phyloP scores from a whole-genome alignment of 2,888 invertebrate genomes.

The Ophion obscuratus region DNA sequence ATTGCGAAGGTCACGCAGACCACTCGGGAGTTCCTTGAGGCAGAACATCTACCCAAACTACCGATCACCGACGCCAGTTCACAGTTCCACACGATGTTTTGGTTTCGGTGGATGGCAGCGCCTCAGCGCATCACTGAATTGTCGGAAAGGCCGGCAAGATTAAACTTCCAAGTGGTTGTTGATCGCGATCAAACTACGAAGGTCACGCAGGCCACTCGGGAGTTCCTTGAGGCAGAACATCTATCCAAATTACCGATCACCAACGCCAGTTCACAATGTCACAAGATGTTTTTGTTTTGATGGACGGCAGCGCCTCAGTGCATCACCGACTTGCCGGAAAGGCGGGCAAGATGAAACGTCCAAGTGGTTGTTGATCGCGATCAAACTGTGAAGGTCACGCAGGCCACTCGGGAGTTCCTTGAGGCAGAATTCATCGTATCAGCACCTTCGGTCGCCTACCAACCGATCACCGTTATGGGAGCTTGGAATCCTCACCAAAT shows the following conservation, averaged over 20 bases:
- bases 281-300: not conserved
- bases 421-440: not conserved
- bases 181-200: not conserved
- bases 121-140: too few relatives aligned
- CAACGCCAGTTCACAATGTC: not conserved
- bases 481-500: constrained; percentile 37
- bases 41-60: not conserved
- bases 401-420: not conserved
- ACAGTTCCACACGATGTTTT: not conserved
- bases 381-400: not conserved
- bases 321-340: too few relatives aligned
- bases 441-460: constrained; percentile 4
- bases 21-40: not conserved
- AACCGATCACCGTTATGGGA: not conserved
- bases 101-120: not conserved
- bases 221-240: not conserved
- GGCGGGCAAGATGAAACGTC: too few relatives aligned
- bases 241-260: not conserved
- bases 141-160: too few relatives aligned
- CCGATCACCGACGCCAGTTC: not conserved
- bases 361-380: too few relatives aligned
- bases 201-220: constrained; percentile 6
- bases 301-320: not conserved
- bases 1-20: not conserved
- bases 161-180: too few relatives aligned